Percentiles rank a stretch among this genome's conserved stretches.
Evolutionary conservation across 2,888 invertebrate species (phyloP).

Genomic region (Lutraria lutraria): DNA sequence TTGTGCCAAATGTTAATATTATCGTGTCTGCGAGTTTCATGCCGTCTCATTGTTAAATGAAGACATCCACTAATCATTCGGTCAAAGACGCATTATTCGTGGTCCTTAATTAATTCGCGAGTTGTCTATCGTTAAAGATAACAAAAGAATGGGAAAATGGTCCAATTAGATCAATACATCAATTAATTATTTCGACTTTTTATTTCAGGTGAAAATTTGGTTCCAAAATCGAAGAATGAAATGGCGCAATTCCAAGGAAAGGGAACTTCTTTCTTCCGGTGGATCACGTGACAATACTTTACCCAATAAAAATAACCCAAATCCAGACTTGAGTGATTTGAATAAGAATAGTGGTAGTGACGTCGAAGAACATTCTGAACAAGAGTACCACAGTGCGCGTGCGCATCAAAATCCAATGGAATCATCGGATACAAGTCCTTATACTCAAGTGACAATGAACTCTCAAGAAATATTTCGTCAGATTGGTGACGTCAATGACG

Average conservation of each 20-base stretch:
- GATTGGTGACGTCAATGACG: constrained; percentile 69
- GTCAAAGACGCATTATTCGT: neutral
- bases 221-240: constrained; percentile 99
- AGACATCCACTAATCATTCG: neutral
- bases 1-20: constrained; percentile 28
- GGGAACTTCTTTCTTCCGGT: constrained; percentile 96
- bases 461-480: constrained; percentile 65
- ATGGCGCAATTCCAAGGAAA: constrained; percentile 99
- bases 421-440: constrained; percentile 58
- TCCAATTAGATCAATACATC: neutral
- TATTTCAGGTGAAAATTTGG: constrained; percentile 93
- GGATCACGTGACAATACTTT: constrained; percentile 97
- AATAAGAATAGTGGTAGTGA: constrained; percentile 70
- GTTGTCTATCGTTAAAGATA: neutral
- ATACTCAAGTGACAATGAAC: constrained; percentile 63
- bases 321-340: constrained; percentile 95
- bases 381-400: constrained; percentile 46
- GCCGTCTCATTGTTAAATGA: neutral
- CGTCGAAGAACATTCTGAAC: constrained; percentile 64
- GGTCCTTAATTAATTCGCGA: neutral
- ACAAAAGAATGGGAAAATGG: neutral
- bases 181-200: neutral
- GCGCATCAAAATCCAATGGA: constrained; percentile 56
- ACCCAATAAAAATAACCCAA: constrained; percentile 98
- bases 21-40: constrained; percentile 13